Base-by-base conservation (phyloP, 2,113 vertebrate genomes). In the Okapia johnstoni region DNA sequence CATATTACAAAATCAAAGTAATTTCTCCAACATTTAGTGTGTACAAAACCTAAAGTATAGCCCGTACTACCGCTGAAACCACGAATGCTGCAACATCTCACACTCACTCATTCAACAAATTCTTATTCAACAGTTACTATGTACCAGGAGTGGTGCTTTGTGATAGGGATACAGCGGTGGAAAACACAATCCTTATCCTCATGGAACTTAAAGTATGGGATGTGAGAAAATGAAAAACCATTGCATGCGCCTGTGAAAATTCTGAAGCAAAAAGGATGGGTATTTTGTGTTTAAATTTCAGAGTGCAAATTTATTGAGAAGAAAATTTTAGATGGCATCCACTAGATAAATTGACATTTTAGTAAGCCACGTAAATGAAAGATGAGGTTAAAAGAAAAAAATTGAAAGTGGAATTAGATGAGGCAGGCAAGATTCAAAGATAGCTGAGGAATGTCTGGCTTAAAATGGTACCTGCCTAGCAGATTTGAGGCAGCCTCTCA, bases 281-380 rank as follows among this genome's bases (percentile, higher is more conserved):
- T 61, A 70, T 6, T 70, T 89, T 58, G 15, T 36, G 57, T 85
- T 85, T 13, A 95, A 58, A 80, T 77, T 55, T 70, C 55, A 85
- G 54, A 77, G 26, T 66, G 48, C 55, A 88, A 57, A 88, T 84
- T 80, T 46, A 76, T 11, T 60, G 6, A 70, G 21, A 9, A 89
- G 43, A 77, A 73, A 52, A 66, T 23, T 89, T 85, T 85, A 85
- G n/a, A 60, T 13, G 66, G 17, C 80, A 85, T 46, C 66, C n/a
- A 54, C 21, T 66, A 36, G 50, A 70, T 15, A 93, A 58, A 85
- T 40, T 81, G 66, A 90, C 14, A 54, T 81, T 89, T 85, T 30
- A 70, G 7, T 85, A 93, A 73, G 73, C 13, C 2, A 73, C 40
- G 14, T 15, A 94, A 92, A 58, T 94, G 57, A 85, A 96, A 84